phyloP scores from a whole-genome alignment of 2,797 vertebrate genomes.

The Gambusia yucatana region DNA sequence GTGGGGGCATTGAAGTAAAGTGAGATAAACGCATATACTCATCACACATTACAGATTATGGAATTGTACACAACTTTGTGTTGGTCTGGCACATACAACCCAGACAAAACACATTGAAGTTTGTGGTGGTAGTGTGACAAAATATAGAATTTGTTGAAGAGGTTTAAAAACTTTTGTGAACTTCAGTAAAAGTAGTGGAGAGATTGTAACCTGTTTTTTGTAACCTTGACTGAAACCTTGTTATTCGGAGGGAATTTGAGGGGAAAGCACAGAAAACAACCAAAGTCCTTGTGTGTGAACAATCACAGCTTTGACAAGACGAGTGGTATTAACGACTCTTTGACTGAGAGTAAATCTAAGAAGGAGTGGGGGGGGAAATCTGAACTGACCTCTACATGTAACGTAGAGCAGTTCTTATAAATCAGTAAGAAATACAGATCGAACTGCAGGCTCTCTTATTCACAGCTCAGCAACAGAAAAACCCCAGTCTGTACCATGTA shows the following conservation, averaged over 20 bases:
- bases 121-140: neutral
- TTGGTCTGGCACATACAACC: neutral
- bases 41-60: neutral
- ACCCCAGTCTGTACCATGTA: neutral
- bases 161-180: neutral
- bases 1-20: neutral
- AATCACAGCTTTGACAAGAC: slow-evolving; percentile 59
- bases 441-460: slow-evolving; percentile 37
- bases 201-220: slow-evolving; percentile 9
- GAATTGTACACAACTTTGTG: neutral
- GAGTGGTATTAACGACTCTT: slow-evolving; percentile 46
- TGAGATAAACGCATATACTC: neutral
- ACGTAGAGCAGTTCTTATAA: slow-evolving; percentile 42
- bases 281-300: slow-evolving; percentile 51
- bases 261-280: slow-evolving; percentile 37
- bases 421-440: slow-evolving; percentile 37
- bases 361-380: slow-evolving; percentile 26
- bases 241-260: slow-evolving; percentile 26
- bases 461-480: slow-evolving; percentile 9
- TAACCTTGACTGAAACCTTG: slow-evolving; percentile 23
- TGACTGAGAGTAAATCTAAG: slow-evolving; percentile 42
- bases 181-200: neutral
- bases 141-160: neutral
- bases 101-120: neutral
- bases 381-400: slow-evolving; percentile 29